Conservation (phyloP, 2,113 vertebrate species). For the Emydocephalus ijimae region DNA sequence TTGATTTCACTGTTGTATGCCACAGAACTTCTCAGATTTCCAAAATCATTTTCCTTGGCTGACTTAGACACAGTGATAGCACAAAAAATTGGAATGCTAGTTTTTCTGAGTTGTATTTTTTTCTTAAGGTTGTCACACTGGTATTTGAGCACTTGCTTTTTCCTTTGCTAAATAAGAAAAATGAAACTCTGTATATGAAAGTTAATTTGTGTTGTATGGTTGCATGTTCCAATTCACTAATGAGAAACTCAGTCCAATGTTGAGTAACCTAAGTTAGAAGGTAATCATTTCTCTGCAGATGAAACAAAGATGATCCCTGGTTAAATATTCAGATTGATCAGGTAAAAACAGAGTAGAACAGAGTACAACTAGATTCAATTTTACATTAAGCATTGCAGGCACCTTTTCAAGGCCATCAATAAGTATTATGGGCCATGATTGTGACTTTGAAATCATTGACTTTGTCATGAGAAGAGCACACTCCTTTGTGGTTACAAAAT, state of each 20-base stretch:
- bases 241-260: not conserved
- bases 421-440: not conserved
- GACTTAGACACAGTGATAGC: not conserved
- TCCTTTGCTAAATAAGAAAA: not conserved
- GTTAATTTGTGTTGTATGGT: not conserved
- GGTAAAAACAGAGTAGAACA: not conserved
- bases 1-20: not conserved
- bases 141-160: not conserved
- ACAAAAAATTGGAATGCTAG: not conserved
- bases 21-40: not conserved
- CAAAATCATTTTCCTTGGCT: constrained; percentile 20
- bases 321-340: not conserved
- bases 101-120: not conserved
- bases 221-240: not conserved
- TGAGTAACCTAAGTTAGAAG: not conserved
- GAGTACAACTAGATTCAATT: not conserved
- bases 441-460: not conserved
- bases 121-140: not conserved
- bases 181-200: not conserved
- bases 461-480: not conserved
- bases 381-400: not conserved
- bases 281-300: not conserved
- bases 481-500: not conserved
- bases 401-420: not conserved
- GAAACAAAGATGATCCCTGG: not conserved